Percentiles rank a stretch among this genome's conserved stretches.
phyloP scores from a whole-genome alignment of 2,888 invertebrate species.

The Doris montereyensis region DNA sequence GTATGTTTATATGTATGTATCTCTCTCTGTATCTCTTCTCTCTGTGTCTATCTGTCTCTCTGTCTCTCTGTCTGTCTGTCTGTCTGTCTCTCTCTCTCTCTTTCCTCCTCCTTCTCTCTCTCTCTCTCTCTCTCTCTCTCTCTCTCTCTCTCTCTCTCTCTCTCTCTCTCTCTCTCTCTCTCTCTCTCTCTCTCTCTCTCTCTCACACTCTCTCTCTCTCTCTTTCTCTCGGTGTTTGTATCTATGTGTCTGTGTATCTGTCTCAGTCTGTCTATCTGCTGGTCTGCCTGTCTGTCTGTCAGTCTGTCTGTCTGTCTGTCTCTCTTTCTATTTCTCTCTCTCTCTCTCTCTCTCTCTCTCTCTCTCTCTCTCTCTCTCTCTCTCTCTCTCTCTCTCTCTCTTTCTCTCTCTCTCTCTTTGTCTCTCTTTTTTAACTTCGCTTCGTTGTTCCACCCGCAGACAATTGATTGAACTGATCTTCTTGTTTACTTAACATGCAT shows the following conservation, averaged over 20 bases:
- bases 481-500: no score
- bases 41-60: no score
- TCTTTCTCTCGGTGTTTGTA: no score
- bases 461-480: no score
- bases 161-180: neutral
- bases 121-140: neutral
- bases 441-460: no score
- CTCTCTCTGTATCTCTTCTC: no score
- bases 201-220: conserved; percentile 4
- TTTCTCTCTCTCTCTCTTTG: neutral
- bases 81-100: neutral
- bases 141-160: neutral
- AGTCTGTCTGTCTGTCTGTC: conserved; percentile 19
- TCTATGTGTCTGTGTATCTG: no score
- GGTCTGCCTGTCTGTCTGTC: conserved; percentile 21
- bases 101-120: neutral
- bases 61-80: neutral
- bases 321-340: no score
- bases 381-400: neutral
- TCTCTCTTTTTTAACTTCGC: no score
- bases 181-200: conserved; percentile 9
- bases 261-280: no score
- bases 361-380: neutral
- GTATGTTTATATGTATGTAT: no score
- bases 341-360: neutral